Evolutionary conservation across 2,113 vertebrate genomes (phyloP), one percentile per base, ranked within the genome.

Genomic region (Cervus canadensis): DNA sequence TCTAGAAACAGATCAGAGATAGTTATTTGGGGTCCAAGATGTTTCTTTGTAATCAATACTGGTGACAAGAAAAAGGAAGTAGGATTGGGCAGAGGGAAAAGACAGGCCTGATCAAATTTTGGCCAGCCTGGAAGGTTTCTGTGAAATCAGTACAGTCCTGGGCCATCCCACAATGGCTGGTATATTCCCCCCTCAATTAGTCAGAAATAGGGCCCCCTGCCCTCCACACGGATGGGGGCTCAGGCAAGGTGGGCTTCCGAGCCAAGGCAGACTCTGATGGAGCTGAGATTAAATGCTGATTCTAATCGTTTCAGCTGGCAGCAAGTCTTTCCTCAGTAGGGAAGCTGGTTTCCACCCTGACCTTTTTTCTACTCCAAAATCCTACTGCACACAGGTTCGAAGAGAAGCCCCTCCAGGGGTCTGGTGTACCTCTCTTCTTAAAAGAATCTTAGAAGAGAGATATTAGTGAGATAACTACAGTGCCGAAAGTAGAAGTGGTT

Each of bases 1-100:
- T 92, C 43, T 83, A 81, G 67, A 93, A 97, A 90, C 16, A 94
- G 62, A 90, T 57, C n/a, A 82, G 21, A 89, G 15, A 93, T 16
- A 45, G n/a, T 48, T 48, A 7, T 92, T 19, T 89, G 67, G 8
- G 59, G 12, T 43, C 15, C 9, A 89, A 45, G 17, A 87, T 30
- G 15, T 30, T 91, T 82, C 62, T 60, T 40, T 96, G 56, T 45
- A 50, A 57, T 57, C n/a, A 78, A 62, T 28, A 95, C 16, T 59
- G 36, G n/a, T 67, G 25, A 89, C 36, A 23, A 89, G 17, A 52
- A 28, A 12, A 81, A 54, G 43, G 26, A 88, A 94, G 30, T 28
- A 87, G 52, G 23, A 76, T 17, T 81, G 25, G 17, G 10, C 25
- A 97, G 7, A 62, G 25, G 15, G 16, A 92, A 56, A 78, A 76